Conservation (phyloP, 2,113 vertebrate genomes). For the Guaruba guarouba region DNA sequence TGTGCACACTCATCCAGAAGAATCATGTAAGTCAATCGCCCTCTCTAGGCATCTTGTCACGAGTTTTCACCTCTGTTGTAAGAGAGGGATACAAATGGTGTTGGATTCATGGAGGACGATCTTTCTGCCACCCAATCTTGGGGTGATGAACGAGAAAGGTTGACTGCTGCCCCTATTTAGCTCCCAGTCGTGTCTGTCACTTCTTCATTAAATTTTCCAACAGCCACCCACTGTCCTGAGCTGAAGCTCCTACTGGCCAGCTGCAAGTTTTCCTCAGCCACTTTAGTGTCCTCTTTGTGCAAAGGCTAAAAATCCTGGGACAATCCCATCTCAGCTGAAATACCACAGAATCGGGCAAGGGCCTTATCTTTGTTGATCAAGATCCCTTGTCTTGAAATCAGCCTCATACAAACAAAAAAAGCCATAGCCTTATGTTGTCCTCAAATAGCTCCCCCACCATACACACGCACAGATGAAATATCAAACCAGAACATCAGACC, state of each 20-base stretch:
- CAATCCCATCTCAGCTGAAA: neutral
- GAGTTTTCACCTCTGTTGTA: neutral
- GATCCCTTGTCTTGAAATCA: neutral
- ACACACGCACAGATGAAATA: neutral
- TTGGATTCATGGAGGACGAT: neutral
- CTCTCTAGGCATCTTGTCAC: neutral
- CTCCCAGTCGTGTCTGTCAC: neutral
- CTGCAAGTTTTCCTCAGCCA: neutral
- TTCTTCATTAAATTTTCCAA: neutral
- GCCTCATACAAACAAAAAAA: neutral
- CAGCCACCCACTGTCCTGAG: neutral
- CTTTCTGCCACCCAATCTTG: neutral
- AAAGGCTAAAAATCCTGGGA: neutral
- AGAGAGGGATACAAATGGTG: neutral
- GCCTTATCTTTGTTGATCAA: neutral
- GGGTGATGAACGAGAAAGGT: neutral
- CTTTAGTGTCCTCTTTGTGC: neutral
- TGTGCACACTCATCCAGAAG: neutral
- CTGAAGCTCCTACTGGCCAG: neutral
- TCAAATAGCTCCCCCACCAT: neutral
- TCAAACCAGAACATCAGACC: neutral
- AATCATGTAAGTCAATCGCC: neutral
- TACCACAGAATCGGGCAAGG: neutral
- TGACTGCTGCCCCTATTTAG: neutral
- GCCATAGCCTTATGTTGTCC: neutral